Conservation (phyloP, 2,888 invertebrate species). For the Drosophila cracens region DNA sequence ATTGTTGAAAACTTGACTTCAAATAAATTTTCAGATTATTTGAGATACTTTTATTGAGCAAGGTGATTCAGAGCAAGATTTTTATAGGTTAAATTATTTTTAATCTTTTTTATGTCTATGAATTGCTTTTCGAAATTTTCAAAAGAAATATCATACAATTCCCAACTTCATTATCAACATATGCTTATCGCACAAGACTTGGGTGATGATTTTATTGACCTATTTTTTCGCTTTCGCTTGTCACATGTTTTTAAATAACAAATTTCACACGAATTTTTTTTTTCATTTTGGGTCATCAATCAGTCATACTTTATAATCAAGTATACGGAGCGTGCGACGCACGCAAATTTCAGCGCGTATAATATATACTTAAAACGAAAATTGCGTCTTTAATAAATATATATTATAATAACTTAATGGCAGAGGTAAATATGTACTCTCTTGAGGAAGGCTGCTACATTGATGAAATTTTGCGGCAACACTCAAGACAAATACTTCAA, state of each 20-base stretch:
- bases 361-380: constrained; percentile 43
- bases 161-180: not conserved
- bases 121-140: not conserved
- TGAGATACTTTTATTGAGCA: not conserved
- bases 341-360: constrained; percentile 19
- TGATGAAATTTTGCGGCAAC: constrained; percentile 52
- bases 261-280: constrained; percentile 10
- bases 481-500: constrained; percentile 61
- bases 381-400: constrained; percentile 48
- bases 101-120: not conserved
- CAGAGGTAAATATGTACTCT: constrained; percentile 35
- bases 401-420: constrained; percentile 45
- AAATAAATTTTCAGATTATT: not conserved
- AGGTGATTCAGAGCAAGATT: not conserved
- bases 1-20: not conserved
- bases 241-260: constrained; percentile 17
- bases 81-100: not conserved
- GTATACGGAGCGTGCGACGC: constrained; percentile 60
- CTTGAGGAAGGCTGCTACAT: constrained; percentile 24
- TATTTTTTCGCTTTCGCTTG: not conserved
- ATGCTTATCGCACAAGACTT: not conserved
- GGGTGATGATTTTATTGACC: not conserved
- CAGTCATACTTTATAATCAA: constrained; percentile 63
- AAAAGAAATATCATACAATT: not conserved
- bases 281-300: constrained; percentile 57